Evolutionary conservation across 2,888 invertebrate species (phyloP), one percentile per base, ranked within the genome.

Genomic region (Drosophila longiperda): DNA sequence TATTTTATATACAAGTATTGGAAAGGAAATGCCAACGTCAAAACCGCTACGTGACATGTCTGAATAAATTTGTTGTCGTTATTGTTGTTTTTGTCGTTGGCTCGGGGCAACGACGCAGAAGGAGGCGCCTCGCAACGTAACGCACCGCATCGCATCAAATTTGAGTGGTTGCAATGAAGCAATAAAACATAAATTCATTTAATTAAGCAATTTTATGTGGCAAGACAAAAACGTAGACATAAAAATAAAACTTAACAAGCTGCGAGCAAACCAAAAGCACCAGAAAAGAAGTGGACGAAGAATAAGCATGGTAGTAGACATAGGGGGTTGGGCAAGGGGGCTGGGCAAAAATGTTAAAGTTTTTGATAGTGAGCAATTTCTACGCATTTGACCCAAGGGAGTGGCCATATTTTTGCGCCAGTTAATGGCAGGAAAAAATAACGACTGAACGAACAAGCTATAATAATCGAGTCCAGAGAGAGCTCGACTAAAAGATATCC

Each of bases 121-220:
- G 42, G 34, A 49, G 63, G 55, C 59, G 70, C 33, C 75, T 53
- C 45, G 9, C 17, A 38, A 17, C 42, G 23, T 8, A 26, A 8
- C 40, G n/a, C n/a, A 38, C 3, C 42, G 42, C 42, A 23, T 23
- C 53, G 57, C 55, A 64, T 66, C 38, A 66, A 75, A 68, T 70
- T 74, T 82, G 82, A 84, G 78, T 67, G 74, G 78, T 75, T 76
- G 82, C 74, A 74, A 73, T 69, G 73, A 65, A 66, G 73, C 72
- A 76, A 87, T 87, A 83, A 76, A 80, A 87, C 75, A 87, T 80
- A 83, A 87, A 82, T 83, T 86, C 80, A 87, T 88, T 87, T 87
- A 88, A 87, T 87, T 86, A 88, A 87, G 86, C 88, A 80, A 82
- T 82, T 85, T 83, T 73, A 76, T 80, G 75, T 75, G 76, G 69